Evolutionary conservation across 2,113 vertebrate species (phyloP), one percentile per base, ranked within the genome.

Genomic region (Syrmaticus mikado): DNA sequence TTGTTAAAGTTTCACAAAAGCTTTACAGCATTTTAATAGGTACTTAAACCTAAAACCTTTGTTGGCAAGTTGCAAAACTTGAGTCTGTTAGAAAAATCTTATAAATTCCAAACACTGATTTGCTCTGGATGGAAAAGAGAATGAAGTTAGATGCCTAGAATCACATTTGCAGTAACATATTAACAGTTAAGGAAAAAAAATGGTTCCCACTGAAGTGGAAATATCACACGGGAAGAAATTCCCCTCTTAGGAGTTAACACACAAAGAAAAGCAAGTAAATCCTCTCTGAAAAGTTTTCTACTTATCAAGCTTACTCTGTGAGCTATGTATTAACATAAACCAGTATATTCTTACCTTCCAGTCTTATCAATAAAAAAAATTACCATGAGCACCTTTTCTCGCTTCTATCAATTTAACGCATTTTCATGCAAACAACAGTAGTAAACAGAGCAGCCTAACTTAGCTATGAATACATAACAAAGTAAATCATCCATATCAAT

Each of bases 361-460:
- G 66, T 72, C 30, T 62, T 84, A 68, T 50, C 65, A 64, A 60
- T 19, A 65, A 45, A 83, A 84, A 55, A 28, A 53, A 43, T 38
- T 81, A 75, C n/a, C 40, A 28, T 85, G 87, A 89, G 57, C 40
- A 72, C 24, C 50, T 84, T 88, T 46, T 80, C 32, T 72, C 34
- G 67, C 25, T 53, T 53, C n/a, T 45, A 84, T 50, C 65, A 83
- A 12, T 85, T 90, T 48, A 57, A 62, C 46, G 19, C 34, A 46
- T 82, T 86, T 52, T 41, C n/a, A 25, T 40, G 53, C 71, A 86
- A 84, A 81, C 27, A 67, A 34, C 66, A 86, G n/a, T 27, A 52
- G 57, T 82, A 93, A 93, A 87, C 46, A 91, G 85, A 92, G 66
- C 61, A 84, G 52, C 52, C 80, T 95, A 74, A 70, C 53, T 45